Evolutionary conservation across 37 sponge, comb jelly and placozoan genomes (phyloP).

Genomic region (Eunapius fragilis): DNA sequence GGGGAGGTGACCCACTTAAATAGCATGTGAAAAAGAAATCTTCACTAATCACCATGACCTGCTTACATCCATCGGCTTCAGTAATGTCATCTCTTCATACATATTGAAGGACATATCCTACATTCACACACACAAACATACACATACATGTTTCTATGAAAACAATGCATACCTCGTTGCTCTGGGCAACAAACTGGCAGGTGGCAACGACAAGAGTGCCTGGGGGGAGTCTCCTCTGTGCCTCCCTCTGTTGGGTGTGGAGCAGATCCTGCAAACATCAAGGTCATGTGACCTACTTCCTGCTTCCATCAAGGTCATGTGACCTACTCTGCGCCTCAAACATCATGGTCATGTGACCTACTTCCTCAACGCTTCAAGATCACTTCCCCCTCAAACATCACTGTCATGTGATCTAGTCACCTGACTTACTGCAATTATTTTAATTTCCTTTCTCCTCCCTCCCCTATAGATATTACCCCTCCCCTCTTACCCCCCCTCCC

Average conservation of each 20-base stretch:
- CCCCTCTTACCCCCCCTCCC: background rate
- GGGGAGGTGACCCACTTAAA: background rate
- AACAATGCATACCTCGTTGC: background rate
- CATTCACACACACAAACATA: background rate
- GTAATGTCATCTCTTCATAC: slow-evolving; percentile 67
- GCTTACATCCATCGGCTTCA: slow-evolving; percentile 31
- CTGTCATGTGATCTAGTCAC: background rate
- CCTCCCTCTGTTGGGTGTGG: slow-evolving; percentile 43
- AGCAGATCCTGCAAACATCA: slow-evolving; percentile 29
- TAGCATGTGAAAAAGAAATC: no score
- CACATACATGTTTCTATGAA: background rate
- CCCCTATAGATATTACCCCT: no score
- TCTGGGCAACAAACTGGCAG: slow-evolving; percentile 15
- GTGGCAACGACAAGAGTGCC: slow-evolving; percentile 79
- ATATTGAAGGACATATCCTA: slow-evolving; percentile 68
- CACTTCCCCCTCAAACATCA: no score
- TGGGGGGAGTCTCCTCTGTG: slow-evolving; percentile 21
- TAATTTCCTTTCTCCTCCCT: no score
- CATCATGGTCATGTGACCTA: background rate
- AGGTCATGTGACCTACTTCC: background rate
- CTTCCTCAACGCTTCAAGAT: no score
- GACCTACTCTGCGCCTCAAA: background rate
- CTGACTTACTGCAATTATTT: background rate
- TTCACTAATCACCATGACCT: no score
- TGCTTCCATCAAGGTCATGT: background rate